Conservation (phyloP, 2,113 vertebrate species). For the Caloenas nicobarica region DNA sequence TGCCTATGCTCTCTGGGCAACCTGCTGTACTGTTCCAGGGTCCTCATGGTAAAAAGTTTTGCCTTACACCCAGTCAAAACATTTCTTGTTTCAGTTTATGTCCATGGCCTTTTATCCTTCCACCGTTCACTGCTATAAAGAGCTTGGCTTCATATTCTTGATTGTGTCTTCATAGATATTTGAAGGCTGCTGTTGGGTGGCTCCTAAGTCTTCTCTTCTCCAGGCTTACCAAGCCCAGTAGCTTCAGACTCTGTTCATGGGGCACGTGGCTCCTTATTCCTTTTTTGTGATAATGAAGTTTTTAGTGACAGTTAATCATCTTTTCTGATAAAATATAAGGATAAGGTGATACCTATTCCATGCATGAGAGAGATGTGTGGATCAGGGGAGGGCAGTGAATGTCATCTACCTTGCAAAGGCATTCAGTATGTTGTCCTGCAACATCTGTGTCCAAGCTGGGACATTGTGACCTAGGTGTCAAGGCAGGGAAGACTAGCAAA, state of each 20-base stretch:
- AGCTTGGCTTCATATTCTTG: not conserved
- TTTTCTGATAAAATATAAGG: not conserved
- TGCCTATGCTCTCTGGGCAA: not conserved
- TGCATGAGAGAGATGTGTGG: not conserved
- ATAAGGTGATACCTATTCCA: not conserved
- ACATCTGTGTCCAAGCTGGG: not conserved
- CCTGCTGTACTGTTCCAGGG: not conserved
- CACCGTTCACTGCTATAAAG: not conserved
- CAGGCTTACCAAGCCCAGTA: not conserved
- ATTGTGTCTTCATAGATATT: not conserved
- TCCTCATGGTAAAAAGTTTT: not conserved
- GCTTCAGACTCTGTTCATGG: not conserved
- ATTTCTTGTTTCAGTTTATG: not conserved
- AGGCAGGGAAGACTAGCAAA: not conserved
- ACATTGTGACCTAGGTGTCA: not conserved
- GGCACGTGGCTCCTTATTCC: not conserved
- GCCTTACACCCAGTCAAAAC: not conserved
- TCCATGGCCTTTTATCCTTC: not conserved
- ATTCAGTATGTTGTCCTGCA: not conserved
- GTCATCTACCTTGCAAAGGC: not conserved
- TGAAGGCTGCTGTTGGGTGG: not conserved
- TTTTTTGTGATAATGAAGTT: not conserved
- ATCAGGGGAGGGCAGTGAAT: not conserved
- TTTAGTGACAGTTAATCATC: not conserved
- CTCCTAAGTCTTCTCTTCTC: not conserved